Base-by-base conservation (phyloP, 1,140 invertebrate species). In the Cheumatopsyche charites region DNA sequence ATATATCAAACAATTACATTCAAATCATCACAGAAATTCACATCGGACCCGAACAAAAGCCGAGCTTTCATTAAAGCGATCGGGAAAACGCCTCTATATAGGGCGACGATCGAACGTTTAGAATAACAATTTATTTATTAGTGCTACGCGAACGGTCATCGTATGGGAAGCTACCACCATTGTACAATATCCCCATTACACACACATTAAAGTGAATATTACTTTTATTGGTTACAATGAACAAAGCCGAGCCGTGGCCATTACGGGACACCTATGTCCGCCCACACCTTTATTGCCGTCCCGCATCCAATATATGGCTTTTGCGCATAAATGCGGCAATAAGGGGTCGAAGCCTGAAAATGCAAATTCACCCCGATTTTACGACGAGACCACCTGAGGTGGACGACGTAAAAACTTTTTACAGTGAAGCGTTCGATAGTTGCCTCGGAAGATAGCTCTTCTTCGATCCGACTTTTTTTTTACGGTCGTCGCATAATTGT, bases 321-420 rank as follows among this genome's bases (percentile, higher is more conserved):
- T 58, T 58, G 55, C 55, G 55, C 55, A 58, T 58, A 58, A 58
- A 58, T 58, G 55, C 55, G 19, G 19, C 55, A 58, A 58, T 43
- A 63, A 63, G 62, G 41, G 45, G 67, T 21, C 19, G 23, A 13
- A 29, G 45, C 25, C 66, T 67, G 66, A 68, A 68, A 36, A 68
- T 68, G 67, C 67, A 68, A 68, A 68, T 68, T 55, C 49, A 15
- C 29, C 47, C 49, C 43, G 47, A 68, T 68, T 68, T 68, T 68
- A 68, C 49, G 45, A 17, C 47, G n/a, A 36, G 19, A 55, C 45
- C 43, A 58, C 47, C 67, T 68, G 67, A 58, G 47, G 45, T 36
- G 21, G 67, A 19, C 19, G 21, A 29, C 47, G 23, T 68, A 68
- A 68, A 68, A 68, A 68, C 47, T 52, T 68, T 62, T 68, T 68